Percentiles rank a stretch among this genome's conserved stretches.
Conservation (phyloP, 2,797 vertebrate species). For the Lophius americanus region DNA sequence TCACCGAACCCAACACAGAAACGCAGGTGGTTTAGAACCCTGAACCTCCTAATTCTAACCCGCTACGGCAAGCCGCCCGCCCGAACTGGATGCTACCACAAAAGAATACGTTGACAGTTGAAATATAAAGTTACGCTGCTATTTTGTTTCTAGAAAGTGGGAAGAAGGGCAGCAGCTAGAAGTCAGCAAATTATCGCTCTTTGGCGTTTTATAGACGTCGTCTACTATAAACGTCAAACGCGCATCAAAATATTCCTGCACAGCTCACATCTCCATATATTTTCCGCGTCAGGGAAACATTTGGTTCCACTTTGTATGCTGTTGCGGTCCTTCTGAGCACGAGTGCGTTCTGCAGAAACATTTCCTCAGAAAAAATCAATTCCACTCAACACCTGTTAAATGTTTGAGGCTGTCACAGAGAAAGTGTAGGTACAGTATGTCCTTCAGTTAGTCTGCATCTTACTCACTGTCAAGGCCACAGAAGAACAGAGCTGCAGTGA, state of each 20-base stretch:
- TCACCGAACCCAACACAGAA: too few relatives aligned
- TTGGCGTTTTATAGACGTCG: too few relatives aligned
- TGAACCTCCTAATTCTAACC: too few relatives aligned
- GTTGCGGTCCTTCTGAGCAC: conserved; percentile 31
- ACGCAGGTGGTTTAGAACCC: too few relatives aligned
- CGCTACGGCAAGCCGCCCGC: too few relatives aligned
- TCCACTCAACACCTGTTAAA: conserved; percentile 53
- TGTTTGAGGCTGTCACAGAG: conserved; percentile 49
- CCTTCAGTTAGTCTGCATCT: background rate
- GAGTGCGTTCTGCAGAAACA: conserved; percentile 47
- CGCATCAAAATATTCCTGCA: conserved; percentile 24
- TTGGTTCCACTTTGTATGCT: conserved; percentile 28
- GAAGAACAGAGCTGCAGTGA: too few relatives aligned
- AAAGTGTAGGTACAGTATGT: conserved; percentile 38
- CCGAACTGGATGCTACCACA: too few relatives aligned
- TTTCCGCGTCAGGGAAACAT: conserved; percentile 24
- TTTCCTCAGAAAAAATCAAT: conserved; percentile 63
- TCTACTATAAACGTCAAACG: conserved; percentile 29
- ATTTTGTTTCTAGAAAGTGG: too few relatives aligned
- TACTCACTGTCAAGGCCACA: too few relatives aligned
- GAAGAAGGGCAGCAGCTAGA: background rate
- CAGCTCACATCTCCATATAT: conserved; percentile 24
- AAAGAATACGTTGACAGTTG: too few relatives aligned
- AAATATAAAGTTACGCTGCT: too few relatives aligned
- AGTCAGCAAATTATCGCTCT: too few relatives aligned